A percentile compares a stretch with the other conserved stretches of the same genome.
Conservation (phyloP, 2,888 invertebrate species). For the Agapetus fuscipes region DNA sequence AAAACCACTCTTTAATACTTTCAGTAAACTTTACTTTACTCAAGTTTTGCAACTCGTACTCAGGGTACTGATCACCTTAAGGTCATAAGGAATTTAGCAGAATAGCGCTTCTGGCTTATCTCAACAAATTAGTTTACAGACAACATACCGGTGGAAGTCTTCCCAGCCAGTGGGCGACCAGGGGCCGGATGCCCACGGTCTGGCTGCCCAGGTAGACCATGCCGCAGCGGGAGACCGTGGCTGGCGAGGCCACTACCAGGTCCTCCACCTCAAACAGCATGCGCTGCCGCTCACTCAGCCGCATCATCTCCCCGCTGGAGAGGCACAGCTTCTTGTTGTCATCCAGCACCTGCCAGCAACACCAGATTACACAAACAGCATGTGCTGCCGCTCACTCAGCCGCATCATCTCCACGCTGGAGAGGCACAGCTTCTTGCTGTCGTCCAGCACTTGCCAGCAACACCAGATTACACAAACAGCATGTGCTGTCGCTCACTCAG, state of each 20-base stretch:
- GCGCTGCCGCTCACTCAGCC: constrained; percentile 70
- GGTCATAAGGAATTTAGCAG: too few species aligned
- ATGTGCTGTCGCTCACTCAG: constrained; percentile 74
- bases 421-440: constrained; percentile 78
- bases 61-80: too few species aligned
- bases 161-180: constrained; percentile 81
- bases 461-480: too few species aligned
- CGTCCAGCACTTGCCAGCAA: constrained; percentile 72
- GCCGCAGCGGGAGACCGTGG: constrained; percentile 84
- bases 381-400: constrained; percentile 70
- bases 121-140: constrained; percentile 21
- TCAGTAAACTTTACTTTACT: too few species aligned
- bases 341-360: constrained; percentile 58
- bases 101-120: not conserved
- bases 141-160: too few species aligned
- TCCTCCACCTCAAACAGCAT: constrained; percentile 86
- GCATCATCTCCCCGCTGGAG: constrained; percentile 81
- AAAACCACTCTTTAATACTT: too few species aligned
- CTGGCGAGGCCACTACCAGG: constrained; percentile 73
- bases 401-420: constrained; percentile 83
- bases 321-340: constrained; percentile 82
- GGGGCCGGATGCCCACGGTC: constrained; percentile 81
- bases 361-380: constrained; percentile 62
- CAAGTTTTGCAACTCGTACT: too few species aligned
- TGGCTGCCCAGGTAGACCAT: constrained; percentile 89